phyloP scores from a whole-genome alignment of 2,797 vertebrate genomes.

The Melanotaenia maccullochi region DNA sequence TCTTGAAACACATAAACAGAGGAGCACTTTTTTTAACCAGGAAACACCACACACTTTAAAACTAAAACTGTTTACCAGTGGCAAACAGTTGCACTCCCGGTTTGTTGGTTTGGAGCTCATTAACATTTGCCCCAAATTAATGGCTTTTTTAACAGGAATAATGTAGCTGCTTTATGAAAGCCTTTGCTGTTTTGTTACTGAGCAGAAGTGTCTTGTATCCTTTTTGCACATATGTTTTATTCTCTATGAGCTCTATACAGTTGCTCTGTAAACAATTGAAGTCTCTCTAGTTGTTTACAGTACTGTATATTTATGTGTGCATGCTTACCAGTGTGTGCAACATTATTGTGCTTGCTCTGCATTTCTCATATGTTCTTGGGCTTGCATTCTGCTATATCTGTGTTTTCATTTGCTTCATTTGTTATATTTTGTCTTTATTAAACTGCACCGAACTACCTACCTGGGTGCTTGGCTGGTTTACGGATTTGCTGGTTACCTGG shows the following conservation, averaged over 20 bases:
- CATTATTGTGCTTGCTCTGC: conserved; percentile 67
- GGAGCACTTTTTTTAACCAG: neutral
- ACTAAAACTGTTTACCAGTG: neutral
- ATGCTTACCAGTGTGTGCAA: conserved; percentile 51
- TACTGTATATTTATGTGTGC: conserved; percentile 49
- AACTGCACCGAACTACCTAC: conserved; percentile 72
- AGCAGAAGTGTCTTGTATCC: conserved; percentile 27
- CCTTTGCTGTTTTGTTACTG: conserved; percentile 34
- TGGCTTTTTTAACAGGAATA: conserved; percentile 29
- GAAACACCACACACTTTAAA: neutral
- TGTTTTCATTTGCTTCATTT: conserved; percentile 82
- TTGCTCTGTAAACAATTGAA: conserved; percentile 38
- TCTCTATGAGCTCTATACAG: conserved; percentile 18
- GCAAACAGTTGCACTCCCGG: neutral
- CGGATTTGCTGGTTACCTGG: conserved; percentile 73
- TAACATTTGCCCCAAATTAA: conserved; percentile 49
- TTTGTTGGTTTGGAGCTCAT: conserved; percentile 37
- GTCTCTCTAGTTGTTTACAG: conserved; percentile 34
- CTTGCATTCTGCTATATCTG: conserved; percentile 66
- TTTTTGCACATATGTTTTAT: conserved; percentile 35
- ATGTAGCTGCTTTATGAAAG: conserved; percentile 41
- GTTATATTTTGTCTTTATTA: conserved; percentile 80
- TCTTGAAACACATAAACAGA: neutral
- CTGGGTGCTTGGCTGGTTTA: conserved; percentile 72
- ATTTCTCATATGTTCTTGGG: conserved; percentile 47